phyloP scores from a whole-genome alignment of 2,888 invertebrate genomes.

The Geophilus truncorum region DNA sequence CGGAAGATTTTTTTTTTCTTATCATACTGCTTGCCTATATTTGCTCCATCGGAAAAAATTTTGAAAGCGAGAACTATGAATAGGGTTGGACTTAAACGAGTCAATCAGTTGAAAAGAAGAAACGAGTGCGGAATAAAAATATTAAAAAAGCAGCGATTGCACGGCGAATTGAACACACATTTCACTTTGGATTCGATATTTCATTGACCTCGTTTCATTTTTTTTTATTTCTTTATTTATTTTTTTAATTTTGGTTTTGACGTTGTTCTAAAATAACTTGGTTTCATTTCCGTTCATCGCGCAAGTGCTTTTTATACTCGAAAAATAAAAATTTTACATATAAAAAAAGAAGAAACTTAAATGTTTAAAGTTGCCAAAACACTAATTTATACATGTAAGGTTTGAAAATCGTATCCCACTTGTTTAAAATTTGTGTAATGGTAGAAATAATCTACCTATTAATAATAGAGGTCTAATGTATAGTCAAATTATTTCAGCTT shows the following conservation, averaged over 20 bases:
- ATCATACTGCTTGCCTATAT: slow-evolving; percentile 18
- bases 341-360: no score
- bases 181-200: neutral
- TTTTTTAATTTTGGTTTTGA: neutral
- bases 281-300: neutral
- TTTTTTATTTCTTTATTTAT: neutral
- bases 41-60: neutral
- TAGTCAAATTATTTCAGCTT: no score
- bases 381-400: no score
- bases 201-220: neutral
- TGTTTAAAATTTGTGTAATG: no score
- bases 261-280: neutral
- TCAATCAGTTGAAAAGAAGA: neutral
- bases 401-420: no score
- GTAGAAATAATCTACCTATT: no score
- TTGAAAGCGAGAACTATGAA: slow-evolving; percentile 14
- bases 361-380: no score
- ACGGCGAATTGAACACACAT: neutral
- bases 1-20: slow-evolving; percentile 10
- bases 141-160: neutral
- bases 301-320: no score
- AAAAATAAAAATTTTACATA: no score
- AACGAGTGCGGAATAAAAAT: no score
- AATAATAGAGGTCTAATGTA: no score
- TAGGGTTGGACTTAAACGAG: slow-evolving; percentile 12